A percentile compares a stretch with the other conserved stretches of the same genome.
These are phyloP conservation scores for Champsocephalus esox DNA, from an alignment of 2,797 vertebrate genomes.

Conservation along the genomic window DNA sequence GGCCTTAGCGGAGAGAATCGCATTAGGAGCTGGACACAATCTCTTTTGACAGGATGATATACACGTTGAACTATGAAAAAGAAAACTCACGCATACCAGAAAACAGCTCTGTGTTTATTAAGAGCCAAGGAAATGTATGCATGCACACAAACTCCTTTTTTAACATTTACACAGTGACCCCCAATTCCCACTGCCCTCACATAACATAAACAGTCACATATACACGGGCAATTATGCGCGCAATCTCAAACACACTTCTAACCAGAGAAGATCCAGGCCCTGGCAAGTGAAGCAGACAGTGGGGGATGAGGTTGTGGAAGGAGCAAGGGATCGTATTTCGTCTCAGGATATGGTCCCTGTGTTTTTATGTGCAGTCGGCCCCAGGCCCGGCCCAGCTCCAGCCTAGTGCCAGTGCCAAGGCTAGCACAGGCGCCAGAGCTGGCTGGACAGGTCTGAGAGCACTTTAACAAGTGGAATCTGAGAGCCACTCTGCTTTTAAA, in stretches of 20 bases:
- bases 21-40: slow-evolving; percentile 37
- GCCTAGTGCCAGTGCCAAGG: slow-evolving; percentile 64
- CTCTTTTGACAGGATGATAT: slow-evolving; percentile 48
- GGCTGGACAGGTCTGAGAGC: slow-evolving; percentile 72
- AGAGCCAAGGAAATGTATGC: slow-evolving; percentile 17
- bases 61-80: slow-evolving; percentile 4
- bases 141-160: slow-evolving; percentile 26
- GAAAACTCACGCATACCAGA: slow-evolving; percentile 23
- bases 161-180: slow-evolving; percentile 44
- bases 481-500: slow-evolving; percentile 73
- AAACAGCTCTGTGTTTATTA: slow-evolving; percentile 21
- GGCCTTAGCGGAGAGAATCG: slow-evolving; percentile 24
- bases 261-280: slow-evolving; percentile 64
- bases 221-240: slow-evolving; percentile 37
- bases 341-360: slow-evolving; percentile 71
- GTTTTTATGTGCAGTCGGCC: slow-evolving; percentile 65
- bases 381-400: slow-evolving; percentile 58
- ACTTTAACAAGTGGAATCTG: slow-evolving; percentile 73
- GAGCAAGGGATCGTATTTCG: slow-evolving; percentile 71
- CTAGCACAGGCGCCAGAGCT: slow-evolving; percentile 65
- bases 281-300: slow-evolving; percentile 52
- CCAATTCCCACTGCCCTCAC: slow-evolving; percentile 21
- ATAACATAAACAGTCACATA: slow-evolving; percentile 59
- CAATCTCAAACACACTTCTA: slow-evolving; percentile 46
- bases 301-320: slow-evolving; percentile 52